Percentiles rank a stretch among this genome's conserved stretches.
Evolutionary conservation across 2,113 vertebrate species (phyloP).

Genomic region (Oreotrochilus melanogaster): DNA sequence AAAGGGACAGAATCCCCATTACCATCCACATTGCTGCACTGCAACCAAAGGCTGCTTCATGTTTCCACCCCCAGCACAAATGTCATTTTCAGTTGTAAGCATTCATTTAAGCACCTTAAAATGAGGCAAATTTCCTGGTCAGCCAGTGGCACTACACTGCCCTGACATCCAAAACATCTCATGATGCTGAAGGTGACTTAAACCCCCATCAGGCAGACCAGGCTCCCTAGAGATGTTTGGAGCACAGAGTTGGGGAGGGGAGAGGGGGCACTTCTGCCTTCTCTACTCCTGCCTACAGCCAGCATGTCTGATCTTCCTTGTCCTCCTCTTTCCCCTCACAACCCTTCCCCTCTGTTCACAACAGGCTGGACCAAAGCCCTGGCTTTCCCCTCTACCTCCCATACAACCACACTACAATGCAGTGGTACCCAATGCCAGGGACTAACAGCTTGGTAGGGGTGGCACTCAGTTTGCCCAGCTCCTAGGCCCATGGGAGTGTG

Average conservation of each 20-base stretch:
- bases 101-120: neutral
- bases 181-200: neutral
- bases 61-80: neutral
- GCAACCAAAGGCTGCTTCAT: neutral
- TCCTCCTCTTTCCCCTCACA: neutral
- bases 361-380: neutral
- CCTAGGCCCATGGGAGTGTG: neutral
- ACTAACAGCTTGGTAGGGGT: neutral
- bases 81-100: neutral
- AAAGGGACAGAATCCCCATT: neutral
- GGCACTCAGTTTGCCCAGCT: neutral
- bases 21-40: fast-evolving
- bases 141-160: neutral
- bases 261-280: neutral
- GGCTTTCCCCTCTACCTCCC: neutral
- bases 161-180: neutral
- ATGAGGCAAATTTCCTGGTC: neutral
- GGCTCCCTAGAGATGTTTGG: neutral
- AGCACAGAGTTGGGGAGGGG: neutral
- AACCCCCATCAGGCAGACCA: neutral
- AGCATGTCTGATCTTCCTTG: fast-evolving
- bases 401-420: neutral
- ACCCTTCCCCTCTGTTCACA: neutral
- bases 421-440: fast-evolving
- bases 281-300: neutral